A percentile compares a stretch with the other conserved stretches of the same genome.
These are phyloP conservation scores for Periophthalmodon schlosseri DNA, from an alignment of 2,113 vertebrate genomes.

Conservation along the genomic window DNA sequence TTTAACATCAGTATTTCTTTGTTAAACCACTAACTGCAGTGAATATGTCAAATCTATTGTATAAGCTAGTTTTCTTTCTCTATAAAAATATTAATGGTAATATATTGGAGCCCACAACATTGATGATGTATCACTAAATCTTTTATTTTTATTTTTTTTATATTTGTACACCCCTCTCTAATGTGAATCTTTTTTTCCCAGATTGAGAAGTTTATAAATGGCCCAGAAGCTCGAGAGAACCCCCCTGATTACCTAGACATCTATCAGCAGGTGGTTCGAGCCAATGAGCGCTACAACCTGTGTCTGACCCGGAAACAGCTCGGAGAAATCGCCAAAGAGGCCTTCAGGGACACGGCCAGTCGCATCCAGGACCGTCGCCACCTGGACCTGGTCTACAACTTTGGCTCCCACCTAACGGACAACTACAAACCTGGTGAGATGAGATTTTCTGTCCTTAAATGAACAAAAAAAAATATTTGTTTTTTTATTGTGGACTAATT, in stretches of 20 bases:
- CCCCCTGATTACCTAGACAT: constrained; percentile 89
- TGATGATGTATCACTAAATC: too few species aligned
- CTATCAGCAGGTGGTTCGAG: constrained; percentile 78
- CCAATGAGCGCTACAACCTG: constrained; percentile 78
- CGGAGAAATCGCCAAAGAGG: constrained; percentile 82
- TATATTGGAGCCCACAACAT: too few species aligned
- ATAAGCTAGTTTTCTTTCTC: too few species aligned
- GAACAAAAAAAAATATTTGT: too few species aligned
- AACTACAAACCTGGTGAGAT: constrained; percentile 78
- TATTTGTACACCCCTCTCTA: too few species aligned
- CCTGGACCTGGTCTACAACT: constrained; percentile 90
- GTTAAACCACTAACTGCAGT: too few species aligned
- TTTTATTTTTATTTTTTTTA: too few species aligned
- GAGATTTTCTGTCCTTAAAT: too few species aligned
- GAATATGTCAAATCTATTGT: too few species aligned
- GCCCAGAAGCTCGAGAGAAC: constrained; percentile 69
- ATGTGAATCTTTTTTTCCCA: constrained; percentile 37
- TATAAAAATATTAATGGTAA: too few species aligned
- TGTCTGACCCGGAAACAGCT: constrained; percentile 79
- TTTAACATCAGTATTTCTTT: too few species aligned
- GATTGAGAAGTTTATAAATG: constrained; percentile 88
- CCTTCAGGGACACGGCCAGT: constrained; percentile 86
- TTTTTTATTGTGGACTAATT: too few species aligned
- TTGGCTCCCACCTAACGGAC: constrained; percentile 89
- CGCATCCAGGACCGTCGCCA: constrained; percentile 85